Conservation (phyloP, 2,888 invertebrate species). For the Brachyopa scutellaris region DNA sequence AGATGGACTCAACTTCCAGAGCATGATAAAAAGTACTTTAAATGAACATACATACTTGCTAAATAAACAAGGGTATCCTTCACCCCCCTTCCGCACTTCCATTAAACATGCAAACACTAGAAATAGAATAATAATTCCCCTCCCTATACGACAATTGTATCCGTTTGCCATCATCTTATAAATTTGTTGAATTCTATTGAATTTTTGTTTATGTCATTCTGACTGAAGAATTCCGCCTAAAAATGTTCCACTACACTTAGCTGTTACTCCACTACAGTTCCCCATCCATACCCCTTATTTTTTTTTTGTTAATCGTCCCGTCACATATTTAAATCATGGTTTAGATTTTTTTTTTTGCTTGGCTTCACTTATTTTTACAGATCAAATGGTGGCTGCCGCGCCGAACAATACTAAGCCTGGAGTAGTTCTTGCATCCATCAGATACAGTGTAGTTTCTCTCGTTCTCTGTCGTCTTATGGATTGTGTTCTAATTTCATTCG, state of each 20-base stretch:
- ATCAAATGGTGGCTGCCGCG: constrained; percentile 21
- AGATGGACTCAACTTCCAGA: too few species aligned
- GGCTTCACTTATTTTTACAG: constrained; percentile 47
- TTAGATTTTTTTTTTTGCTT: constrained; percentile 50
- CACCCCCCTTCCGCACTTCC: too few species aligned
- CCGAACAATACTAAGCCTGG: constrained; percentile 7
- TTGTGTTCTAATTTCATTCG: constrained; percentile 37
- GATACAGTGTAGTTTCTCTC: constrained; percentile 28
- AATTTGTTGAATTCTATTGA: constrained; percentile 40
- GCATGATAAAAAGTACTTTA: too few species aligned
- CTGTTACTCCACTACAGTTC: neutral
- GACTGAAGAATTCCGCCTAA: constrained; percentile 52
- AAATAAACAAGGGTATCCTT: too few species aligned
- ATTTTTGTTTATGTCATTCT: constrained; percentile 58
- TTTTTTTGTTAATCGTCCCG: neutral
- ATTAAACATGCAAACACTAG: too few species aligned
- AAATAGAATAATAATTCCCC: neutral
- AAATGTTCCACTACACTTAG: constrained; percentile 42
- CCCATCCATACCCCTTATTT: neutral
- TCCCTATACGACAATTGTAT: neutral
- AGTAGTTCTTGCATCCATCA: constrained; percentile 26
- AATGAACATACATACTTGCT: too few species aligned
- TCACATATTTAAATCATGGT: too few species aligned
- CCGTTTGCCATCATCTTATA: constrained; percentile 22
- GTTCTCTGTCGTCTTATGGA: neutral